Conservation (phyloP, 2,888 invertebrate genomes). For the Pemphredon lugubris region DNA sequence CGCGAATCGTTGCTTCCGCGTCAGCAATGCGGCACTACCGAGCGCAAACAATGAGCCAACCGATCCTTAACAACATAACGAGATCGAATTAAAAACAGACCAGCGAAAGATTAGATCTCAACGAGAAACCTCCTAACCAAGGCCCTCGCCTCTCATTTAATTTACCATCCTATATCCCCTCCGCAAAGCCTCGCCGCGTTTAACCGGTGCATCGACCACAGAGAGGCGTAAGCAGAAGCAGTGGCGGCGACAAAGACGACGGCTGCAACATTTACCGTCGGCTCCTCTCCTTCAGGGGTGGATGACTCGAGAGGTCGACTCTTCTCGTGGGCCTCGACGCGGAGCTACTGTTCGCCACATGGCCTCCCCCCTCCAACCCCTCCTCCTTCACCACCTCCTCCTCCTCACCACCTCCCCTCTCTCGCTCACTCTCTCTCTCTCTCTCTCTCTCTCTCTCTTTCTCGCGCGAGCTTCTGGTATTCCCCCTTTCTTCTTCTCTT, state of each 20-base stretch:
- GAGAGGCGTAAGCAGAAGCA: conserved; percentile 29
- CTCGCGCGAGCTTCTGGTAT: conserved; percentile 6
- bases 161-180: conserved; percentile 65
- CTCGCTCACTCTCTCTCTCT: conserved; percentile 22
- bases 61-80: conserved; percentile 26
- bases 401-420: conserved; percentile 13
- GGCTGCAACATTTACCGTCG: conserved; percentile 61
- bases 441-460: conserved; percentile 15
- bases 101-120: conserved; percentile 58
- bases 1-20: neutral
- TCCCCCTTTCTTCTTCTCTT: conserved; percentile 26
- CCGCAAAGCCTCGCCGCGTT: conserved; percentile 58
- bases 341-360: conserved; percentile 69
- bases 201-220: conserved; percentile 58
- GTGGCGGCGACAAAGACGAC: conserved; percentile 36
- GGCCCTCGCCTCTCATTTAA: conserved; percentile 66
- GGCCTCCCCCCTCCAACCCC: conserved; percentile 52
- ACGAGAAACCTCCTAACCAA: conserved; percentile 58
- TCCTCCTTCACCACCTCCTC: conserved; percentile 38
- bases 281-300: conserved; percentile 64
- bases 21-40: too few relatives aligned
- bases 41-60: conserved; percentile 13
- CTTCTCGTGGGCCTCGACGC: conserved; percentile 54
- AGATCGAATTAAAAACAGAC: conserved; percentile 66
- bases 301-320: conserved; percentile 67